Conservation (phyloP, 2,797 vertebrate species). For the Bufotes viridis region DNA sequence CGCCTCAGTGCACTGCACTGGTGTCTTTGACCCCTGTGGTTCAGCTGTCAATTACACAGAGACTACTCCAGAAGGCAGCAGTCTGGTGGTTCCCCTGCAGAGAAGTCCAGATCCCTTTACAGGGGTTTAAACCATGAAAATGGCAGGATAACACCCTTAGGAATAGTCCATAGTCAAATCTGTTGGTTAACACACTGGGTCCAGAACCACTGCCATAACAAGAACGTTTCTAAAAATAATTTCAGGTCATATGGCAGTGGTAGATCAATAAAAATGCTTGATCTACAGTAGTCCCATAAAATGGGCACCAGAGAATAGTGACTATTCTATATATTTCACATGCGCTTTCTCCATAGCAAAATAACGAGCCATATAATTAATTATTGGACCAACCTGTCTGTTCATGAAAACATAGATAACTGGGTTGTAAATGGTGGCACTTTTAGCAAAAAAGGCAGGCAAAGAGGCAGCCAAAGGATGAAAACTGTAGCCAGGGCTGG, state of each 20-base stretch:
- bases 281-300: not conserved
- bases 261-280: not conserved
- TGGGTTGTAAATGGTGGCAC: conserved; percentile 91
- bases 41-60: too few species aligned
- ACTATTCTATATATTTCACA: not conserved
- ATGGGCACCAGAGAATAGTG: not conserved
- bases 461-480: conserved; percentile 85
- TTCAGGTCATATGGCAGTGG: not conserved
- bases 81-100: too few species aligned
- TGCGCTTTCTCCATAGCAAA: not conserved
- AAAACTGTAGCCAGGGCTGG: conserved; percentile 86
- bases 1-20: too few species aligned
- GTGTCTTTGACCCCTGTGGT: too few species aligned
- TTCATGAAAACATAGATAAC: conserved; percentile 92
- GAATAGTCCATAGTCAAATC: too few species aligned
- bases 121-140: too few species aligned
- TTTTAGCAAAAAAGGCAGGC: conserved; percentile 89
- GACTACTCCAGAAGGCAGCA: too few species aligned
- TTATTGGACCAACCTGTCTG: conserved; percentile 78
- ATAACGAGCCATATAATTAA: not conserved
- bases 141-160: too few species aligned
- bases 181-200: too few species aligned
- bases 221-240: too few species aligned
- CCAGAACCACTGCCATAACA: too few species aligned
- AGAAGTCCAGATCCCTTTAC: too few species aligned